phyloP scores from a whole-genome alignment of 1,140 invertebrate species.

The Neodiprion fabricii region DNA sequence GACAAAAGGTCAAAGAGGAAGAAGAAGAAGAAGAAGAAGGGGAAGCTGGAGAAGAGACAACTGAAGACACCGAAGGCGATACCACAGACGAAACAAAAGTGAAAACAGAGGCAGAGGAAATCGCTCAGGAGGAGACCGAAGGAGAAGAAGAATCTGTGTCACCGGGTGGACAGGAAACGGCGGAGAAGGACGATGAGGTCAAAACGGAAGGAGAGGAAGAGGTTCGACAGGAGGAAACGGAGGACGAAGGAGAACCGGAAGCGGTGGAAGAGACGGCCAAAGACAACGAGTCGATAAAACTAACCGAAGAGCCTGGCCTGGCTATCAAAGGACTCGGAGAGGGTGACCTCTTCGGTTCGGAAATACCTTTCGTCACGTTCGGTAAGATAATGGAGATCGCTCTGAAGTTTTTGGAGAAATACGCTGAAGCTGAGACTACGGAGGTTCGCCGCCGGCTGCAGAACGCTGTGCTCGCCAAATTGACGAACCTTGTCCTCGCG shows the following conservation, averaged over 20 bases:
- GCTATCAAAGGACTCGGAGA: conserved; percentile 11
- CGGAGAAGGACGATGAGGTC: neutral
- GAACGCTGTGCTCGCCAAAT: conserved; percentile 39
- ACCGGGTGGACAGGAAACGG: too few species aligned
- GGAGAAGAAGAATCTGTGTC: neutral
- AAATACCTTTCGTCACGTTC: conserved; percentile 44
- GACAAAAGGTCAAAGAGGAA: neutral
- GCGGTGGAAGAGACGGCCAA: neutral
- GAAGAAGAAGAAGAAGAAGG: neutral
- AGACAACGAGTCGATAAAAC: neutral
- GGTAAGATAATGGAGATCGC: conserved; percentile 36
- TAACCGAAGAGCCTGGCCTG: conserved; percentile 7
- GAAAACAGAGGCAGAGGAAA: neutral
- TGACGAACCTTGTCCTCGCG: conserved; percentile 23
- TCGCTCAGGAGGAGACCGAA: neutral
- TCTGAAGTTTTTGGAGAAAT: neutral
- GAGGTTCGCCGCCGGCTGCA: conserved; percentile 39
- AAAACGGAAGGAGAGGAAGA: neutral
- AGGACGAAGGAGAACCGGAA: neutral
- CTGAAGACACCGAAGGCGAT: neutral
- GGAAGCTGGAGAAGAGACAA: neutral
- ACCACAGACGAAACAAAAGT: neutral
- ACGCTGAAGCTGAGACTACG: conserved; percentile 34
- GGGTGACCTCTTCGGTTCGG: conserved; percentile 30
- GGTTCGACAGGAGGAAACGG: neutral